A percentile compares a stretch with the other conserved stretches of the same genome.
Evolutionary conservation across 2,113 vertebrate genomes (phyloP).

Genomic region (Burhinus bistriatus): DNA sequence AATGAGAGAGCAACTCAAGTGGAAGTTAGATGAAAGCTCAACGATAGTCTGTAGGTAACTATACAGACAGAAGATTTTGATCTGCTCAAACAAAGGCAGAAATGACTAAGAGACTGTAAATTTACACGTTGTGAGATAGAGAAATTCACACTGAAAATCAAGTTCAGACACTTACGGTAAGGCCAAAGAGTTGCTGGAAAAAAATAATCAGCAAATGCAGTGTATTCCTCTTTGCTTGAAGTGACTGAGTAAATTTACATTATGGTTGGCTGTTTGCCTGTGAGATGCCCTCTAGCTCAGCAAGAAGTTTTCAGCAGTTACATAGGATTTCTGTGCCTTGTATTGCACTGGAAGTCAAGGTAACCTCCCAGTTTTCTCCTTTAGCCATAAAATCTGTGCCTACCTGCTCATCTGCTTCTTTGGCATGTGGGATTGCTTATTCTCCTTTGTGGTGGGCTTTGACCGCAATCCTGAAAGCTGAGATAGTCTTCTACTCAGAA

Average conservation of each 20-base stretch:
- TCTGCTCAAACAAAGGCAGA: background rate
- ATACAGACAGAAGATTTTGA: background rate
- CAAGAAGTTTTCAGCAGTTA: background rate
- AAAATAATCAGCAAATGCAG: background rate
- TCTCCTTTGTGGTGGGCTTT: background rate
- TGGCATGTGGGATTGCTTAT: background rate
- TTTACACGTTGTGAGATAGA: background rate
- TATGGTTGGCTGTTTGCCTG: background rate
- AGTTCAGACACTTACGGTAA: background rate
- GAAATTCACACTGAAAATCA: background rate
- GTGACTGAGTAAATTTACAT: background rate
- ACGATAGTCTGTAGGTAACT: background rate
- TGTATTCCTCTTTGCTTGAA: background rate
- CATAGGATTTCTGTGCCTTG: background rate
- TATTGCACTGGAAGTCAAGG: background rate
- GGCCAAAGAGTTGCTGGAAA: background rate
- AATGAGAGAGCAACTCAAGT: background rate
- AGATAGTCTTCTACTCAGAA: background rate
- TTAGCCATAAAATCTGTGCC: background rate
- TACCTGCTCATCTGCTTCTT: background rate
- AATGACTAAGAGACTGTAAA: background rate
- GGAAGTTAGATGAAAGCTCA: background rate
- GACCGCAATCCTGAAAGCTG: background rate
- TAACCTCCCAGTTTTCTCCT: background rate
- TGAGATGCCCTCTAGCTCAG: background rate